Percentiles rank a stretch among this genome's conserved stretches.
These are phyloP conservation scores for Platysteira castanea DNA, from an alignment of 2,113 vertebrate genomes.

Conservation along the genomic window DNA sequence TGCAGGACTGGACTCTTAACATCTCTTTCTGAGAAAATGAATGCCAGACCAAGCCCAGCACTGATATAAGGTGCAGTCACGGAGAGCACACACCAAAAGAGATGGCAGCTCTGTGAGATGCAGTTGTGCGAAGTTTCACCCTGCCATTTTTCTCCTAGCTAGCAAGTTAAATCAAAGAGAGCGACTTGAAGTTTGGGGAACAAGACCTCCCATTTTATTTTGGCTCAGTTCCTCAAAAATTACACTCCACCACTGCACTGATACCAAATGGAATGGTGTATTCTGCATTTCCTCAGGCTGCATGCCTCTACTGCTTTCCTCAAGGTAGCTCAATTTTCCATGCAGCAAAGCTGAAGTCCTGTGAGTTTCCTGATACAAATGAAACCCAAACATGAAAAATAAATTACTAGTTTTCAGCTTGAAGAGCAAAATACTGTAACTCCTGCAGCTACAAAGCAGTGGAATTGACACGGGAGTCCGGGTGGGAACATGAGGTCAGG, in stretches of 20 bases:
- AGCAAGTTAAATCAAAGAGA: background rate
- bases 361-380: background rate
- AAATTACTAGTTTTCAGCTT: background rate
- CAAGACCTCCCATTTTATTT: background rate
- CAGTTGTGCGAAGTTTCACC: background rate
- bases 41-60: background rate
- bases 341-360: background rate
- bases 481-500: background rate
- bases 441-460: background rate
- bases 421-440: background rate
- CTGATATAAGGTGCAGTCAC: background rate
- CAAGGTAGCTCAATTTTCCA: background rate
- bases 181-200: background rate
- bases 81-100: rapidly evolving
- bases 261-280: background rate
- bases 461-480: rapidly evolving
- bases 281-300: background rate
- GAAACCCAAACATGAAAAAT: background rate
- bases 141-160: background rate
- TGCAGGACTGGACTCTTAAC: background rate
- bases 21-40: background rate
- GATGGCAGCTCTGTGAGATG: rapidly evolving
- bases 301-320: background rate
- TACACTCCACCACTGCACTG: background rate
- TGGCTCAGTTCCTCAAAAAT: background rate